A percentile compares a stretch with the other conserved stretches of the same genome.
These are phyloP conservation scores for Formica exsecta DNA, from an alignment of 1,140 invertebrate species.

Conservation along the genomic window DNA sequence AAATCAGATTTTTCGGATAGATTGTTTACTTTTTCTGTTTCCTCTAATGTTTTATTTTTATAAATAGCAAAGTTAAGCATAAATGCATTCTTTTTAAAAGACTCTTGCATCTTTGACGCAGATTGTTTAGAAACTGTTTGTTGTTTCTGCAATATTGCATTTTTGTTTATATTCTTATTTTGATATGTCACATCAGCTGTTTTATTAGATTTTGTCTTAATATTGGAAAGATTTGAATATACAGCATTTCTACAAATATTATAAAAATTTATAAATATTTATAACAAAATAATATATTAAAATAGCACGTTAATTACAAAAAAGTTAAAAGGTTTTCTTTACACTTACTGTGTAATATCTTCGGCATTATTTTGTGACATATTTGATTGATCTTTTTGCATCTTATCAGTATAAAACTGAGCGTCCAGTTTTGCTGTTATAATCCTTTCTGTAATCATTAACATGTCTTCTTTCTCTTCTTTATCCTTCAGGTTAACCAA, in stretches of 20 bases:
- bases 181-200: not conserved
- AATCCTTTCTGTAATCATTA: constrained; percentile 64
- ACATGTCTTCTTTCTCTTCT: constrained; percentile 45
- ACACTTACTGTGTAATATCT: constrained; percentile 61
- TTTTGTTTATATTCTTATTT: constrained; percentile 7
- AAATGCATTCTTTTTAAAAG: not conserved
- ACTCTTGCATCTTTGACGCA: not conserved
- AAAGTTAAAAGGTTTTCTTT: constrained; percentile 10
- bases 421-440: constrained; percentile 66
- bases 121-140: constrained; percentile 11
- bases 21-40: not conserved
- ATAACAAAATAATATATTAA: not conserved
- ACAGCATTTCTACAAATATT: constrained; percentile 51
- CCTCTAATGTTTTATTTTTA: constrained; percentile 8
- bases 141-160: not conserved
- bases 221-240: constrained; percentile 10
- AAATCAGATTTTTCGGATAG: not conserved
- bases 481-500: constrained; percentile 37
- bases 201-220: constrained; percentile 23
- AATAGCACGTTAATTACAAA: not conserved
- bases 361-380: constrained; percentile 19
- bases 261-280: not conserved
- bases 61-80: not conserved
- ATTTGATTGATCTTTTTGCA: constrained; percentile 24
- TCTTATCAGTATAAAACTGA: constrained; percentile 40